Conservation (phyloP, 2,888 invertebrate genomes). For the Phoenoteleia sp. region DNA sequence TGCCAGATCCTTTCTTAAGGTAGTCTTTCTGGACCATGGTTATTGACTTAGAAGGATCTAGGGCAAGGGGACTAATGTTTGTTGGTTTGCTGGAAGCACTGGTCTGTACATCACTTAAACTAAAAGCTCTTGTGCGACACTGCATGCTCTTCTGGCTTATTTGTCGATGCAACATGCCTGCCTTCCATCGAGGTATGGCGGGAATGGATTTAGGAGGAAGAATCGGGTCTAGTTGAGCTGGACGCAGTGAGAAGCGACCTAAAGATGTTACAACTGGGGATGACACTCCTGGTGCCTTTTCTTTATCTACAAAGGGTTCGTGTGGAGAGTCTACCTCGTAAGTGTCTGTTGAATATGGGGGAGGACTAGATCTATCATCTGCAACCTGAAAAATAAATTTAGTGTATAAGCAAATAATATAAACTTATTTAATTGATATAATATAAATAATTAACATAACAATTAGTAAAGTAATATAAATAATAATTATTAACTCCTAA, state of each 20-base stretch:
- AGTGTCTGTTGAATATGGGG: constrained; percentile 76
- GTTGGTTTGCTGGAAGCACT: constrained; percentile 68
- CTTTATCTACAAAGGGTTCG: constrained; percentile 81
- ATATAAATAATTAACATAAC: too few species aligned
- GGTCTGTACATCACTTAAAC: constrained; percentile 83
- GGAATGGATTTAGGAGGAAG: constrained; percentile 32
- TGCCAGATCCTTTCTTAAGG: constrained; percentile 36
- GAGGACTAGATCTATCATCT: constrained; percentile 72
- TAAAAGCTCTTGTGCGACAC: constrained; percentile 83
- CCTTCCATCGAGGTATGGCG: constrained; percentile 83
- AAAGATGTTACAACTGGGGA: constrained; percentile 77
- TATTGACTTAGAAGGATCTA: constrained; percentile 73
- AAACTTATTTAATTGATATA: too few species aligned
- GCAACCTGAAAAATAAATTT: constrained; percentile 42
- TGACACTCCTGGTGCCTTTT: constrained; percentile 81
- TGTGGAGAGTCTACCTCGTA: constrained; percentile 81
- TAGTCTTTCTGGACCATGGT: constrained; percentile 69
- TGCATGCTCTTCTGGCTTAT: constrained; percentile 82
- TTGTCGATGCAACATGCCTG: constrained; percentile 84
- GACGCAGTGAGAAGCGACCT: constrained; percentile 81
- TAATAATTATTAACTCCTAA: too few species aligned
- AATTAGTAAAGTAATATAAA: too few species aligned
- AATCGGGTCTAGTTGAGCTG: constrained; percentile 77
- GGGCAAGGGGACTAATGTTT: constrained; percentile 80
- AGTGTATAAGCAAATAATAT: constrained; percentile 11